Percentiles rank a stretch among this genome's conserved stretches.
Evolutionary conservation across 2,888 invertebrate species (phyloP).

Genomic region (Chymomyza fuscimana): DNA sequence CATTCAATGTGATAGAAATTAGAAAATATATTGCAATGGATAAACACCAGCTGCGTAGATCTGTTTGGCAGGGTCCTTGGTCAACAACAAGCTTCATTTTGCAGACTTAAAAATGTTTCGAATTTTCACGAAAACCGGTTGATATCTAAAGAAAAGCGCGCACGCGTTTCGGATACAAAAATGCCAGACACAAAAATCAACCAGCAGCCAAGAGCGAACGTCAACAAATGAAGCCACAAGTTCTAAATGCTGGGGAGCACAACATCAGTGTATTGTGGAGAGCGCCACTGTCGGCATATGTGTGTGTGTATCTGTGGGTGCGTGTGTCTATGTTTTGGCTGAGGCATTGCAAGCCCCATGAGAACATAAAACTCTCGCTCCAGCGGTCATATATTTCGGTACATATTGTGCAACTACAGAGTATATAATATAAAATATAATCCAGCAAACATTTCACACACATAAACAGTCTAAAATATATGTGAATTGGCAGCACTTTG

Average conservation of each 20-base stretch:
- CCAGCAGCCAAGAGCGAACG: neutral
- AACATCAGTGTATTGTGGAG: neutral
- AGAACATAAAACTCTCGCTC: neutral
- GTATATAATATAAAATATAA: neutral
- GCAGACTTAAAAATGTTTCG: constrained; percentile 14
- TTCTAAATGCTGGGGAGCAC: neutral
- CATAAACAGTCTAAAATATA: no score
- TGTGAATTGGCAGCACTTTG: no score
- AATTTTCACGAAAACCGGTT: neutral
- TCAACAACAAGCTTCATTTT: constrained; percentile 66
- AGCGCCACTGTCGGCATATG: neutral
- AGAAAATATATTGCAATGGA: constrained; percentile 62
- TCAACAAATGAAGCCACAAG: neutral
- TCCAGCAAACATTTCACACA: no score
- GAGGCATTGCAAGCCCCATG: neutral
- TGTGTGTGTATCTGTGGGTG: neutral
- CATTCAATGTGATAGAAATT: constrained; percentile 35
- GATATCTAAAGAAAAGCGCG: neutral
- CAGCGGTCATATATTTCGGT: neutral
- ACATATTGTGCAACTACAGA: neutral
- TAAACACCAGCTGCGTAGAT: constrained; percentile 61
- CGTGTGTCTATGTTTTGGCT: neutral
- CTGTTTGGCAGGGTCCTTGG: constrained; percentile 57
- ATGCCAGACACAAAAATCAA: neutral
- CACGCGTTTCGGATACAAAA: neutral